Conservation (phyloP, 2,797 vertebrate species). For the Alosa sapidissima region DNA sequence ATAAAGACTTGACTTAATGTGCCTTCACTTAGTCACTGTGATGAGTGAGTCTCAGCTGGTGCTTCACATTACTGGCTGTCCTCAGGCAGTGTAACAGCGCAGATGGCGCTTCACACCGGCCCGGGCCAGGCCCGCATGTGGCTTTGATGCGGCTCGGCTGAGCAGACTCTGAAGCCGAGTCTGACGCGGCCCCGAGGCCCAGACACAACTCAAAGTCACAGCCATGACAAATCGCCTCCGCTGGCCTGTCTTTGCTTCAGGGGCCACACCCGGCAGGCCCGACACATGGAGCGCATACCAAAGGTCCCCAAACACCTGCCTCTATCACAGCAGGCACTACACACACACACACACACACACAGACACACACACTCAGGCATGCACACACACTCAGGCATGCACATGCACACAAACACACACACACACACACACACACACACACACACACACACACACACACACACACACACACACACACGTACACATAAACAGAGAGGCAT, state of each 20-base stretch:
- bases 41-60: slow-evolving; percentile 2
- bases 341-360: neutral
- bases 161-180: neutral
- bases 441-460: neutral
- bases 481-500: neutral
- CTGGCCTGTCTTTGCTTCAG: neutral
- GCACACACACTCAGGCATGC: neutral
- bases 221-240: slow-evolving; percentile 24
- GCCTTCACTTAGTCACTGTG: neutral
- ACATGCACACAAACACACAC: neutral
- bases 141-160: neutral
- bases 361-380: neutral
- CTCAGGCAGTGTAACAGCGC: neutral
- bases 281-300: slow-evolving; percentile 33
- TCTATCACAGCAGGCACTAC: neutral
- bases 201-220: slow-evolving; percentile 31
- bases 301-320: slow-evolving; percentile 32
- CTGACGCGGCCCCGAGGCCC: neutral
- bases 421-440: neutral
- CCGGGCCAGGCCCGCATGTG: neutral
- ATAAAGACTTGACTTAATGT: neutral
- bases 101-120: neutral
- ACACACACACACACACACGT: neutral
- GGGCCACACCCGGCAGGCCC: slow-evolving; percentile 25
- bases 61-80: neutral